A percentile compares a stretch with the other conserved stretches of the same genome.
These are phyloP conservation scores for Ptychadena robeensis DNA, from an alignment of 2,797 vertebrate species.

Conservation along the genomic window DNA sequence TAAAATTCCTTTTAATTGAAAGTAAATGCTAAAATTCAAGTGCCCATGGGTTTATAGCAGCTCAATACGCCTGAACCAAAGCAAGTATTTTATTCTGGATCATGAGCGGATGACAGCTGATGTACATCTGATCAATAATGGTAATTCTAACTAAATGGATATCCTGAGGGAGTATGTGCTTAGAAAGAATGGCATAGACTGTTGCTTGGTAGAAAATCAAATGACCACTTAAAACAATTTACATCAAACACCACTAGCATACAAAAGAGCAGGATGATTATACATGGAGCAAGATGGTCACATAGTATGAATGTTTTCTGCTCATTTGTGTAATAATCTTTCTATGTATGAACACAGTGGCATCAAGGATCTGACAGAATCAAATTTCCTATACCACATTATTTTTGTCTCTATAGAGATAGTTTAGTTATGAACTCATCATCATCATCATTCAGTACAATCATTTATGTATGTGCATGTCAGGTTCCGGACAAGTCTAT, in stretches of 20 bases:
- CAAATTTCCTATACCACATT: background rate
- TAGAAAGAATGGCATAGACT: background rate
- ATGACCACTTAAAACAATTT: constrained; percentile 6
- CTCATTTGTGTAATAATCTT: background rate
- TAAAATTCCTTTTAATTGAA: background rate
- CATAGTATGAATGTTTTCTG: background rate
- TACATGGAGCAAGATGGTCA: background rate
- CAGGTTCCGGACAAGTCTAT: background rate
- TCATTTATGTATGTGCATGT: background rate
- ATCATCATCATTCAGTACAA: background rate
- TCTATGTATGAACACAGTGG: background rate
- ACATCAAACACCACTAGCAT: background rate
- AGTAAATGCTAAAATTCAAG: background rate
- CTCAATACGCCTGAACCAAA: background rate
- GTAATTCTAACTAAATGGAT: constrained; percentile 24
- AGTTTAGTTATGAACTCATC: background rate
- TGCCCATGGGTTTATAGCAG: background rate
- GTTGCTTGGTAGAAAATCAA: constrained; percentile 3
- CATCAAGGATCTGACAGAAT: background rate
- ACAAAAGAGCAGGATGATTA: background rate
- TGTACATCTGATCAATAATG: constrained; percentile 48
- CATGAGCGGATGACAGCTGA: constrained; percentile 14
- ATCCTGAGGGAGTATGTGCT: constrained; percentile 6
- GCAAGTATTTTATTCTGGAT: background rate
- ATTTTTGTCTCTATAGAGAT: too few species aligned